Base-by-base conservation (phyloP, 2,888 invertebrate genomes). In the Tineola bisselliella region DNA sequence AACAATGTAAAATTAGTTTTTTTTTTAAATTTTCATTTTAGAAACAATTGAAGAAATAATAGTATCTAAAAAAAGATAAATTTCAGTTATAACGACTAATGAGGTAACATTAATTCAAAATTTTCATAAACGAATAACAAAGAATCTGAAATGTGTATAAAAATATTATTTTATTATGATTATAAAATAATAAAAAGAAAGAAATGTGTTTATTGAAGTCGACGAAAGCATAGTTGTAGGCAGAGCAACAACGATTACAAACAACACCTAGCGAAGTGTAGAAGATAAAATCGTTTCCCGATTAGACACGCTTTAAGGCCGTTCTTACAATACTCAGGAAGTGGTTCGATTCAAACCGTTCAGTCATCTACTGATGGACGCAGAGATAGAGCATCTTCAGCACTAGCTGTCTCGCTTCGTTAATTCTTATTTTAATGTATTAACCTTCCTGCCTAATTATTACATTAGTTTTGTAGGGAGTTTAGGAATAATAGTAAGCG, bases 281-380 rank as follows among this genome's bases (percentile, higher is more conserved):
- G 18, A 58, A 62, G 76, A 77, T 77, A 71, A 25, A 67, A 76
- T 76, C 76, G 62, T 64, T 75, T 73, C 74, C 76, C 73, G 75
- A 75, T 76, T 75, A 72, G 72, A 69, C 70, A 67, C 66, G 67
- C 65, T 66, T 67, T 58, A 67, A 68, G 65, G 67, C 74, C 69
- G 13, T 19, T 62, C 17, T 52, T 56, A 57, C 61, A 61, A 61
- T 61, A 38, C 30, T 44, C 64, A 64, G 65, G 65, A 64, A 61
- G 59, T 69, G 56, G 69, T 72, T 70, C 64, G 62, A 66, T 60
- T 60, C 60, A 48, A 44, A 60, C 60, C 52, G 48, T 60, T 60
- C 18, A 52, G 48, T 62, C 60, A 59, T 64, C 59, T 56, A 57
- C 62, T 38, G 66, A 67, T 67, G 66, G 65, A 66, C 69, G 68